phyloP scores from a whole-genome alignment of 2,113 vertebrate species.

The Paradoxurus hermaphroditus region DNA sequence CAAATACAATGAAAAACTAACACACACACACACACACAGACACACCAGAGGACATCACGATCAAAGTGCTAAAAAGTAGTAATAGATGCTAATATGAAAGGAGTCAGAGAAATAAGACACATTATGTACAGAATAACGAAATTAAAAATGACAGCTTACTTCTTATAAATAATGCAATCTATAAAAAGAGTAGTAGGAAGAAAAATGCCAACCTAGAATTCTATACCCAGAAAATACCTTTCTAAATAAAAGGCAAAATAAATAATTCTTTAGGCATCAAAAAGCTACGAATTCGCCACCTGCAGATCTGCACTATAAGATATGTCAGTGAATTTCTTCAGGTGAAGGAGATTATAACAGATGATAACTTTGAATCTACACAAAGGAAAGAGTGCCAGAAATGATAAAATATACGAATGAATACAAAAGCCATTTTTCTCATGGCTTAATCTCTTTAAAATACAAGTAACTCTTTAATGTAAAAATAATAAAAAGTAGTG shows the following conservation, averaged over 20 bases:
- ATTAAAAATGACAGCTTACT: background rate
- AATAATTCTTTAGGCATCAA: background rate
- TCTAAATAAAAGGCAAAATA: background rate
- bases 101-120: background rate
- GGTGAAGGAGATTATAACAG: background rate
- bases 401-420: background rate
- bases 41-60: background rate
- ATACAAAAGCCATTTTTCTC: background rate
- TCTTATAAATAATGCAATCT: background rate
- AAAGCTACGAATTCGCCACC: background rate
- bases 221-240: background rate
- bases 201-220: background rate
- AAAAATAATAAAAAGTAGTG: background rate
- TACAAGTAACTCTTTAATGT: background rate
- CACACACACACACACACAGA: background rate
- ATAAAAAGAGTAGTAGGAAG: background rate
- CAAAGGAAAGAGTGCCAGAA: background rate
- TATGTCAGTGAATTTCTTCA: background rate
- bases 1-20: background rate
- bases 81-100: background rate
- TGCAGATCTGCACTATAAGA: background rate
- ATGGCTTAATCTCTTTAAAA: background rate
- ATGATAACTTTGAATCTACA: background rate
- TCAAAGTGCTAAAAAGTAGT: background rate
- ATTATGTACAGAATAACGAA: background rate